Evolutionary conservation across 2,888 invertebrate genomes (phyloP).

Genomic region (Macrophya alboannulata): DNA sequence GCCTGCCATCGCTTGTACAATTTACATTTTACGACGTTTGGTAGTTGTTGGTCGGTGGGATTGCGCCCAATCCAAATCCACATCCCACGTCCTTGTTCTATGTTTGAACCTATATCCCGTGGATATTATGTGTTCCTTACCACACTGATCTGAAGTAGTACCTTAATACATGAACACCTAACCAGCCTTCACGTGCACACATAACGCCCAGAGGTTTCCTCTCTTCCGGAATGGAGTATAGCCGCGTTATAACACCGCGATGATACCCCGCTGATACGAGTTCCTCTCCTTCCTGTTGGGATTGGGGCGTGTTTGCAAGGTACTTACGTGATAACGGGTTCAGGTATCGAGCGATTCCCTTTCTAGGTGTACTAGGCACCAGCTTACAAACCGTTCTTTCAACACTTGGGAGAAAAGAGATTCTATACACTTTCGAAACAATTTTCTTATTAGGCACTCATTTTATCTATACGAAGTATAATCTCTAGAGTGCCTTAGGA

Average conservation of each 20-base stretch:
- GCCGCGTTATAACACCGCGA: conserved; percentile 30
- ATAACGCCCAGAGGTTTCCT: not conserved
- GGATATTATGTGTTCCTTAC: not conserved
- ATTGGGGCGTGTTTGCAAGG: conserved; percentile 74
- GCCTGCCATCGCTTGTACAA: conserved; percentile 44
- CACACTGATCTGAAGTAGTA: not conserved
- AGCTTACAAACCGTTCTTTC: conserved; percentile 7
- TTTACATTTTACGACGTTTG: conserved; percentile 52
- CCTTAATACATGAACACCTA: not conserved
- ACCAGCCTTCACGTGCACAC: not conserved
- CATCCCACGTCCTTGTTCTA: not conserved
- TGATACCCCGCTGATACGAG: conserved; percentile 66
- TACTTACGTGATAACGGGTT: conserved; percentile 73
- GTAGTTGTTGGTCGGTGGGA: conserved; percentile 6
- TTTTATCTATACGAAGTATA: too few relatives aligned
- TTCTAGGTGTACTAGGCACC: not conserved
- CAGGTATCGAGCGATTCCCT: conserved; percentile 69
- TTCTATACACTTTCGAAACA: not conserved
- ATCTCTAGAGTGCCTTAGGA: too few relatives aligned
- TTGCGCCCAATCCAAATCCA: not conserved
- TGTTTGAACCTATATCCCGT: not conserved
- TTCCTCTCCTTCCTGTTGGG: conserved; percentile 68
- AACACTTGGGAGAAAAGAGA: not conserved
- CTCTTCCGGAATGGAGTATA: conserved; percentile 12
- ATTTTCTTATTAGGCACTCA: not conserved